Base-by-base conservation (phyloP, 64 coral and sea anemone species). In the Porites lutea region DNA sequence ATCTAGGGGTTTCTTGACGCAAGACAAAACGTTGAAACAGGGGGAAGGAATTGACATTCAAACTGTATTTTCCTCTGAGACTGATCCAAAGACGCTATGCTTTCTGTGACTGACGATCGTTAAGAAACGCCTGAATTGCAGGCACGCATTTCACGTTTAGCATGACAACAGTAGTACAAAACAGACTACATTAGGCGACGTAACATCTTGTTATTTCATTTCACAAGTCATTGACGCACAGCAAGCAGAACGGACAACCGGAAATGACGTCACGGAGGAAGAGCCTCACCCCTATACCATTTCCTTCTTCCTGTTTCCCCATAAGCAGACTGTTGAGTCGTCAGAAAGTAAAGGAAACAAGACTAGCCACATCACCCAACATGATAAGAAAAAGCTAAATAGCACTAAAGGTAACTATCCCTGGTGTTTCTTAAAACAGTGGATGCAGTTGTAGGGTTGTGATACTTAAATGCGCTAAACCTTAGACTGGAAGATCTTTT, bases 221-320 rank as follows among this genome's bases (percentile, higher is more conserved):
- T 83, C 63, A 84, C 81, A 84, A 84, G 81, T 84, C 81, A 63
- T 68, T 67, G 61, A 68, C 81, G 63, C 91, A 86, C 57, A 91
- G 74, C 82, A 75, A 47, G 82, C 87, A 77, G 75, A 87, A 96
- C 91, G 92, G 69, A 92, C 74, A 20, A 86, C 76, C 47, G 89
- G 81, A 95, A 86, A 60, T 88, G 92, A 97, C 82, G 92, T 90
- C 71, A 93, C 86, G 75, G 93, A 88, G 44, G 93, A 95, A 83
- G 93, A 98, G 67, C 96, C 96, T 72, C 96, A 98, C 67, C 96
- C 96, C 12, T 98, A 98, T 86, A 98, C 96, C 77, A 98, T 98
- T 77, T 98, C 96, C 46, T 98, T 98, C 82, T 98, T 98, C 89
- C 79, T 95, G 27, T 98, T 98, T 83, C 96, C 96, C 16, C 90